Base-by-base conservation (phyloP, 2,888 invertebrate genomes). In the Mimas tiliae region DNA sequence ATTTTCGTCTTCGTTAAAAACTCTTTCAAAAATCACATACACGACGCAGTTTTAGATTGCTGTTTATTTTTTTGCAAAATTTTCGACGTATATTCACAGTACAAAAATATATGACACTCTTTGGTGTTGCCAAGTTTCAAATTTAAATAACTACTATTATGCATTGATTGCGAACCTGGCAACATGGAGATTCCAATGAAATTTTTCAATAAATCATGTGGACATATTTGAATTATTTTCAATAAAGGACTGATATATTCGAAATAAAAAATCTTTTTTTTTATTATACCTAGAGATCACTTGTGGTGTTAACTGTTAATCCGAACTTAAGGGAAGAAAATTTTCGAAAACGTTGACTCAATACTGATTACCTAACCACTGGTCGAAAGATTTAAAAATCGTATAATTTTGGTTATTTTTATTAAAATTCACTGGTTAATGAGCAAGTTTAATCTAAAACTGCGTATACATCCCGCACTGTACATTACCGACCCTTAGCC, bases 21-120 rank as follows among this genome's bases (percentile, higher is more conserved):
- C 86, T 87, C 80, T 86, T 81, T 84, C 84, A 70, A 52, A 80
- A 82, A 91, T 92, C 89, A 92, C 89, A 89, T 82, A 81, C 86
- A 73, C 77, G 70, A 74, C 81, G 86, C 89, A 90, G 90, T 87
- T 87, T 89, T 84, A 88, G 89, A 87, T 74, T 72, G 68, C 27
- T 27, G 27, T 3, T 27, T 27, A 3, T 27, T 4, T 27, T 55
- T 63, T 42, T 58, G 16, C 6, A 6, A 12, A 19, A 11, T 42
- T 58, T 19, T 16, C 21, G 34, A 65, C 14, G 42, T 27, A 16
- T 48, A 63, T 62, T 1, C 21, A 33, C 12, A 58, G 47, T 53
- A 65, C 48, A 65, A 58, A 65, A 55, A 64, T 53, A 64, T 53
- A 64, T 42, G 58, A 58, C 42, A 42, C 38, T 58, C 58, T 58